These are phyloP conservation scores for Dolichotis patagonum DNA, from an alignment of 2,113 vertebrate genomes.

Conservation along the genomic window DNA sequence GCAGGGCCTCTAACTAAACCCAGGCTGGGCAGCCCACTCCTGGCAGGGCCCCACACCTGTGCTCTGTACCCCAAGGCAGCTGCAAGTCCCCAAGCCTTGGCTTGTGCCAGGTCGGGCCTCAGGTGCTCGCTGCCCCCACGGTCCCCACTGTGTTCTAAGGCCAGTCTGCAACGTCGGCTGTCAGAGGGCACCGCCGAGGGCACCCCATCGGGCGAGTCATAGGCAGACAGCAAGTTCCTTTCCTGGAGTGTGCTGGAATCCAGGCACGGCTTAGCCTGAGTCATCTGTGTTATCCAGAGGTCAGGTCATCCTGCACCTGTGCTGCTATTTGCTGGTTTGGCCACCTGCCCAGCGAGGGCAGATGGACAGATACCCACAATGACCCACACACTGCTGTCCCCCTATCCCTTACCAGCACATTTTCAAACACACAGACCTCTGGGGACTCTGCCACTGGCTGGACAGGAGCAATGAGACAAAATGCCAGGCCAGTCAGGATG, in stretches of 20 bases:
- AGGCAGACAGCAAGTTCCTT: background rate
- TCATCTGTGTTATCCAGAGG: background rate
- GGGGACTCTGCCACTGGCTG: background rate
- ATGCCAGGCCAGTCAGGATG: background rate
- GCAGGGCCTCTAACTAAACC: background rate
- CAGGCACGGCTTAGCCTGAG: background rate
- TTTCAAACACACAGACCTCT: background rate
- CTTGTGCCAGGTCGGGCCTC: background rate
- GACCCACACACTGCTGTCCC: background rate
- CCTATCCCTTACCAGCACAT: background rate
- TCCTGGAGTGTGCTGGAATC: background rate
- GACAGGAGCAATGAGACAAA: background rate
- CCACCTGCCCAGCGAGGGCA: background rate
- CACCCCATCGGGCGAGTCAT: background rate
- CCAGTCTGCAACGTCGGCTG: too few relatives aligned
- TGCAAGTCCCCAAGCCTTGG: background rate
- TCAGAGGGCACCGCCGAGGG: background rate
- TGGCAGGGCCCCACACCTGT: background rate
- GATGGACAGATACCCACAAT: background rate
- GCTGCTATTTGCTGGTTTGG: background rate
- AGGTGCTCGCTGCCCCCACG: too few relatives aligned
- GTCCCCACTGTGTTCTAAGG: background rate
- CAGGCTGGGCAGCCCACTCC: background rate
- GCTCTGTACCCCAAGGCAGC: background rate
- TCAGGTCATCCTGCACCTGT: background rate